Evolutionary conservation across 2,888 invertebrate genomes (phyloP).

Genomic region (Coronaproctus castanopsis): DNA sequence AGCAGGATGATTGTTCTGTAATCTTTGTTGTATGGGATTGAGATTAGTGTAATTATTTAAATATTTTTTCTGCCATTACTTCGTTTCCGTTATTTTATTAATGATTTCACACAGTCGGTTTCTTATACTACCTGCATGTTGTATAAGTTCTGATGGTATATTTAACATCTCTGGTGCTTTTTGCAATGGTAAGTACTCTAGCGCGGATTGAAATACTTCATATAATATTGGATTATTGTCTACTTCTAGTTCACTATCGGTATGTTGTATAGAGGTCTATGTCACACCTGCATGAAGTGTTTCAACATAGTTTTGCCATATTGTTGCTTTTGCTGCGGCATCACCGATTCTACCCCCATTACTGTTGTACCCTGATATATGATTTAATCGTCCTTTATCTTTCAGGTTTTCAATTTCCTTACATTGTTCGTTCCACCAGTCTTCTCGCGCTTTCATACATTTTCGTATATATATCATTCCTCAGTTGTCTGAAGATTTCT

Average conservation of each 20-base stretch:
- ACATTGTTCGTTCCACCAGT: neutral
- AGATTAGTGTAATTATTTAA: too few species aligned
- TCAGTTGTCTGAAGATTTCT: neutral
- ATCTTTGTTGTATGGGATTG: too few species aligned
- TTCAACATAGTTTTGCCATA: neutral
- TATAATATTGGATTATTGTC: neutral
- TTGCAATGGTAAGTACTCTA: neutral
- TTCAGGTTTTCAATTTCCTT: neutral
- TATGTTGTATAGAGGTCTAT: neutral
- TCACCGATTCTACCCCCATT: neutral
- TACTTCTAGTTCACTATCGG: neutral
- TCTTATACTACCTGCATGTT: neutral
- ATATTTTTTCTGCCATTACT: too few species aligned
- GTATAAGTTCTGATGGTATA: neutral
- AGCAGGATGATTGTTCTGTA: too few species aligned
- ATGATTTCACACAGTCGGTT: neutral
- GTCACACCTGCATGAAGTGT: neutral
- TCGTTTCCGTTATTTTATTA: neutral
- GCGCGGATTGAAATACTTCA: neutral
- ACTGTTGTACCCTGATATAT: neutral
- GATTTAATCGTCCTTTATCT: neutral
- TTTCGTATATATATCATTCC: neutral
- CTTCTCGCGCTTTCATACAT: neutral
- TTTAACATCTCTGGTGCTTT: neutral
- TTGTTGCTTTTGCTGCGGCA: neutral